Base-by-base conservation (phyloP, 1,140 invertebrate species). In the Fopius arisanus region DNA sequence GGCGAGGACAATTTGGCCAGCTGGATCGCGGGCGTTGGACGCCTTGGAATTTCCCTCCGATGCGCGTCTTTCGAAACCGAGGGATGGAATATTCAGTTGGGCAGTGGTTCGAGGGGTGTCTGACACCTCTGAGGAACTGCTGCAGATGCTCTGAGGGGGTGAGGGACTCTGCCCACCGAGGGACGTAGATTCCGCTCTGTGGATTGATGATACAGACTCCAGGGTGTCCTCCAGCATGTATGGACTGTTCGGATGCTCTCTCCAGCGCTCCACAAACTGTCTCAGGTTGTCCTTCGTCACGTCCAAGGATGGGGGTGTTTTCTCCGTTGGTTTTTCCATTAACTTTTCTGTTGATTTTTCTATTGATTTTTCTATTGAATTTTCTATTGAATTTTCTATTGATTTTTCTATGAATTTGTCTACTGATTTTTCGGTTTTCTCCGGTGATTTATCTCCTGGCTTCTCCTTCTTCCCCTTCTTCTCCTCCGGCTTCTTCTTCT, bases 201-300 rank as follows among this genome's bases (percentile, higher is more conserved):
- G 23, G 75, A 85, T 82, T 63, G 76, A 67, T 12, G 77, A 75
- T 29, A 43, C 37, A 0, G 76, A 66, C 4, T 12, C 31, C 0
- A 40, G 14, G 73, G 21, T 4, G 37, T 78, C 81, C 78, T 95
- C 93, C 78, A 95, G 93, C 2, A 93, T 87, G 80, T 96, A 96
- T 0, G 95, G 94, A 26, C 94, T 95, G 80, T 95, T 93, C 0
- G 94, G 94, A 84, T 95, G 94, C 77, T 95, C 94, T 72, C 93
- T 92, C 94, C 95, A 96, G 59, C 94, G 89, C 78, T 95, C 94
- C n/a, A 96, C 95, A 86, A 96, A 96, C 76, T 92, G 87, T 74
- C 92, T 90, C 14, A 96, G 89, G 84, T 96, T 96, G 80, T 95
- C 94, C 88, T 96, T 96, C n/a, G 95, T 91, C 67, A 93, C 89